phyloP scores from a whole-genome alignment of 2,113 vertebrate genomes.

The Gasterosteus nipponicus region DNA sequence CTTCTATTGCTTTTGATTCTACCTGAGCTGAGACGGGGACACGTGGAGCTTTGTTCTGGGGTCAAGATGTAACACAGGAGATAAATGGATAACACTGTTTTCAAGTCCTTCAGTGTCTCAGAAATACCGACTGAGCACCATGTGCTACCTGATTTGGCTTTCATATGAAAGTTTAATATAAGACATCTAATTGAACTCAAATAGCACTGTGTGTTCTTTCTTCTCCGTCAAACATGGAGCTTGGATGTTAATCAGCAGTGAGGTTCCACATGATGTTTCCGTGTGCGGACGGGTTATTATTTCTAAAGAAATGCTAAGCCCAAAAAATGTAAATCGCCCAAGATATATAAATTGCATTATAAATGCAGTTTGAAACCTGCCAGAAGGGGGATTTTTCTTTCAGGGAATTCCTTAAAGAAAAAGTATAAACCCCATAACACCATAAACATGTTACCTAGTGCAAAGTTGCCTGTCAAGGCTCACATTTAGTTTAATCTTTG shows the following conservation, averaged over 20 bases:
- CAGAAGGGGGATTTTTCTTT: slow-evolving; percentile 27
- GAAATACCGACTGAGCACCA: background rate
- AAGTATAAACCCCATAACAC: slow-evolving; percentile 36
- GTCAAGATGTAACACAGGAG: background rate
- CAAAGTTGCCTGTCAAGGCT: too few relatives aligned
- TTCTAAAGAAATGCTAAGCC: slow-evolving; percentile 6
- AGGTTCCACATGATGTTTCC: slow-evolving; percentile 3
- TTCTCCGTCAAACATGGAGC: background rate
- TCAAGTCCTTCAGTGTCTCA: background rate
- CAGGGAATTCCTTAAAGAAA: slow-evolving; percentile 43
- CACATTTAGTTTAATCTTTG: slow-evolving; percentile 33
- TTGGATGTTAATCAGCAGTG: background rate
- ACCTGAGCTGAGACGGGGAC: background rate
- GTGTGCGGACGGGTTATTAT: slow-evolving; percentile 8
- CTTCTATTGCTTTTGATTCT: background rate
- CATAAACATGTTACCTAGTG: slow-evolving; percentile 33
- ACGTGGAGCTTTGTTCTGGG: background rate
- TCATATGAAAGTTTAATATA: background rate
- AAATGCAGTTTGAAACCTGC: slow-evolving; percentile 25
- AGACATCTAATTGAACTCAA: background rate
- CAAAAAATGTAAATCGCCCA: slow-evolving; percentile 7
- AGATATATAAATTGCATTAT: slow-evolving; percentile 38
- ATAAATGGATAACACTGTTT: background rate
- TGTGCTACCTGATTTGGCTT: background rate
- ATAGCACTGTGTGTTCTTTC: background rate